Conservation (phyloP, 2,797 vertebrate species). For the Leptatherina wallacei region DNA sequence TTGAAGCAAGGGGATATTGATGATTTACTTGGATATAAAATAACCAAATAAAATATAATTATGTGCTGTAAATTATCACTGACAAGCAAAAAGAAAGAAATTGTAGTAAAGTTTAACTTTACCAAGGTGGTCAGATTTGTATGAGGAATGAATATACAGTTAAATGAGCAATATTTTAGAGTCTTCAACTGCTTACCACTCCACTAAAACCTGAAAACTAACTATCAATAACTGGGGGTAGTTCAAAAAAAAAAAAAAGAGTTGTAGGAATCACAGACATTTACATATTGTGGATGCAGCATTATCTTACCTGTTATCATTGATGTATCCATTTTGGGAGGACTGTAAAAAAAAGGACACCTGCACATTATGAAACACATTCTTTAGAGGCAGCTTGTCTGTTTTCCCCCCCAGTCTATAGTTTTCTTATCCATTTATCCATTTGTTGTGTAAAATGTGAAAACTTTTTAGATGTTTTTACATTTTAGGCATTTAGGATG, state of each 20-base stretch:
- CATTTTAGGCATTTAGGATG: not conserved
- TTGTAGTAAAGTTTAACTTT: not conserved
- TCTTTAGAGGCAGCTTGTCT: slow-evolving; percentile 19
- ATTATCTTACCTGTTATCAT: slow-evolving; percentile 93
- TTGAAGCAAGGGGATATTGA: slow-evolving; percentile 11
- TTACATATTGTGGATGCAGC: slow-evolving; percentile 25
- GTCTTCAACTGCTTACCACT: not conserved
- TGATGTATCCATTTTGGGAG: slow-evolving; percentile 96
- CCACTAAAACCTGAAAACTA: slow-evolving; percentile 13
- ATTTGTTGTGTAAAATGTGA: too few relatives aligned
- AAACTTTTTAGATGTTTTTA: too few relatives aligned
- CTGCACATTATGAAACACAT: slow-evolving; percentile 82
- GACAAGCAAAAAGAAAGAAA: not conserved
- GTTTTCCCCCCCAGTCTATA: not conserved
- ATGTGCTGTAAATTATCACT: not conserved
- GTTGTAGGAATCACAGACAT: slow-evolving; percentile 15
- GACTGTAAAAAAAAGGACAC: slow-evolving; percentile 86
- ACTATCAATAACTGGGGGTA: slow-evolving; percentile 7
- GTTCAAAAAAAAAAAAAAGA: not conserved
- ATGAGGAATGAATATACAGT: not conserved
- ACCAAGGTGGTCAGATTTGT: not conserved
- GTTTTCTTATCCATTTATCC: not conserved
- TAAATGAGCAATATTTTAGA: not conserved
- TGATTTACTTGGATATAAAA: not conserved
- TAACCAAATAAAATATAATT: not conserved